Conservation (phyloP, 1,140 invertebrate species). For the Pantala flavescens region DNA sequence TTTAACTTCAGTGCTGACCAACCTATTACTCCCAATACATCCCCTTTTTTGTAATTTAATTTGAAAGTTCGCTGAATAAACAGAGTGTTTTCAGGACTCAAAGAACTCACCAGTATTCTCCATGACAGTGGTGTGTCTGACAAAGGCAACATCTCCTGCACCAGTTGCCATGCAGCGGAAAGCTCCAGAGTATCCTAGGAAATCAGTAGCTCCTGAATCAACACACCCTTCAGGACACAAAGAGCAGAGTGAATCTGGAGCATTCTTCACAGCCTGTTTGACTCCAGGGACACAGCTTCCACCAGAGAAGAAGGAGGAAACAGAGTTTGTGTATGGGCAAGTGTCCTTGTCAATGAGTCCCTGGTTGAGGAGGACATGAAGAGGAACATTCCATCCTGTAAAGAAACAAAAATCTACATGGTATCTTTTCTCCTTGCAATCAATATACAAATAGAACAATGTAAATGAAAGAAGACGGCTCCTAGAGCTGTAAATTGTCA, state of each 20-base stretch:
- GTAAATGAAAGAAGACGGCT: conserved; percentile 3
- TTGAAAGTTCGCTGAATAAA: too few relatives aligned
- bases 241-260: conserved; percentile 33
- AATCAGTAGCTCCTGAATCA: conserved; percentile 40
- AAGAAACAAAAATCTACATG: background rate
- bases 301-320: conserved; percentile 40
- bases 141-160: conserved; percentile 81
- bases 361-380: conserved; percentile 36
- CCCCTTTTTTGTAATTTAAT: too few relatives aligned
- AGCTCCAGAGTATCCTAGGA: conserved; percentile 81
- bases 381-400: conserved; percentile 42
- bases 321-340: conserved; percentile 36
- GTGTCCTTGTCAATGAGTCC: conserved; percentile 33
- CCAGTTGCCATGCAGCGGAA: conserved; percentile 89
- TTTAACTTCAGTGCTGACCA: too few relatives aligned
- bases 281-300: conserved; percentile 37
- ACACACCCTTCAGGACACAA: conserved; percentile 32
- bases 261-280: conserved; percentile 23
- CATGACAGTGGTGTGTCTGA: conserved; percentile 81
- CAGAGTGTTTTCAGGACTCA: conserved; percentile 60
- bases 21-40: too few relatives aligned
- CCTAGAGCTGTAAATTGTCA: too few relatives aligned
- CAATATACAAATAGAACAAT: background rate
- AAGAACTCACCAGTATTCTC: conserved; percentile 87
- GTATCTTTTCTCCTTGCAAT: too few relatives aligned